phyloP scores from a whole-genome alignment of 2,113 vertebrate species.

The Nycticebus coucang region DNA sequence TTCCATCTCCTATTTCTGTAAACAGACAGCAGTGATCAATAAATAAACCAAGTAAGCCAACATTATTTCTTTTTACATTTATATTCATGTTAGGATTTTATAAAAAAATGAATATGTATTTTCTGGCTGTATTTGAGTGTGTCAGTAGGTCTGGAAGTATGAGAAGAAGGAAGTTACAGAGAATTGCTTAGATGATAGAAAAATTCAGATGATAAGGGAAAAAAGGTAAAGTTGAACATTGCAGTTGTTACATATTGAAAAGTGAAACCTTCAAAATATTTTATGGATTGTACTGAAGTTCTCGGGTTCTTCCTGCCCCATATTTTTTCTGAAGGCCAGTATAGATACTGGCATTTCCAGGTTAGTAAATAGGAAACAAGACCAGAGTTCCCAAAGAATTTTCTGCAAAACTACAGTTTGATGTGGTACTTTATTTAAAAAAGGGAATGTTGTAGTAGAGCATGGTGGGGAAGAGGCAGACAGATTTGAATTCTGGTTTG shows the following conservation, averaged over 20 bases:
- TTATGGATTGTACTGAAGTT: neutral
- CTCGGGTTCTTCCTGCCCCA: neutral
- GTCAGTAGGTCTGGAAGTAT: neutral
- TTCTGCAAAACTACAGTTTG: neutral
- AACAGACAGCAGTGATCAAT: neutral
- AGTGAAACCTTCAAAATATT: neutral
- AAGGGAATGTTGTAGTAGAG: neutral
- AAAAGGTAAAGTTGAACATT: neutral
- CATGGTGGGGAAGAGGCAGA: neutral
- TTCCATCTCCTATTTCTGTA: neutral
- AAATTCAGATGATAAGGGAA: neutral
- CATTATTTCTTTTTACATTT: neutral
- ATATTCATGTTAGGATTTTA: neutral
- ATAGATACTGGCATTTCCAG: neutral
- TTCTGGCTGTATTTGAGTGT: neutral
- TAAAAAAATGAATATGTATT: neutral
- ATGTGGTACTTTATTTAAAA: neutral
- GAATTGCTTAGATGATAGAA: neutral
- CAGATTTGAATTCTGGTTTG: neutral
- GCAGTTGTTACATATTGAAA: neutral
- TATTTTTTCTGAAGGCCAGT: neutral
- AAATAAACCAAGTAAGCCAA: neutral
- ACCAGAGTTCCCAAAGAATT: neutral
- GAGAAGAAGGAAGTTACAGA: neutral
- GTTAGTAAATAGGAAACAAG: neutral